A percentile compares a stretch with the other conserved stretches of the same genome.
Conservation (phyloP, 2,113 vertebrate genomes). For the Crypturellus undulatus region DNA sequence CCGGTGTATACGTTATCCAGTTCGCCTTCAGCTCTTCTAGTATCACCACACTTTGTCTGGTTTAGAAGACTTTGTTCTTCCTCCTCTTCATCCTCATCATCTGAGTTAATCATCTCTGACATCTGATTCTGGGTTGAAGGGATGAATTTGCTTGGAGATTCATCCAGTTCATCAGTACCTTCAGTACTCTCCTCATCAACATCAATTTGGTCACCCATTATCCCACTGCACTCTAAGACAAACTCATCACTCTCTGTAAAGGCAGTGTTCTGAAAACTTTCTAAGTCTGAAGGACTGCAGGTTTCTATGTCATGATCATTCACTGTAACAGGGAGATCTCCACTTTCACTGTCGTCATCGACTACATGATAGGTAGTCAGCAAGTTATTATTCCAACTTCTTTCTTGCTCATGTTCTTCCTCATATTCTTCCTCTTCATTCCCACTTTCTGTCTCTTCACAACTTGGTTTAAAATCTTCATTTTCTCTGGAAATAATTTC, state of each 20-base stretch:
- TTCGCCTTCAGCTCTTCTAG: conserved; percentile 78
- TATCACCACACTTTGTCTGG: conserved; percentile 54
- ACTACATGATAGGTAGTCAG: not conserved
- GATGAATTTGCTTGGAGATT: conserved; percentile 48
- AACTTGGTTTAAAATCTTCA: conserved; percentile 63
- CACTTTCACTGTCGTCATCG: conserved; percentile 80
- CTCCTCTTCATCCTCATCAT: conserved; percentile 79
- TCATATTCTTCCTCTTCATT: conserved; percentile 67
- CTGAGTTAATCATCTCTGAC: conserved; percentile 58
- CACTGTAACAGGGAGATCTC: conserved; percentile 43
- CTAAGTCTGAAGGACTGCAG: conserved; percentile 68
- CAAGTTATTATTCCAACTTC: conserved; percentile 19
- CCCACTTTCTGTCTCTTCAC: conserved; percentile 71
- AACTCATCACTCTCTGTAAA: conserved; percentile 59
- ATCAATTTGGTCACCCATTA: conserved; percentile 39
- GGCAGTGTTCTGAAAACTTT: conserved; percentile 50
- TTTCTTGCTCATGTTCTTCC: conserved; percentile 39
- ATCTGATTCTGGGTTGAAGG: not conserved
- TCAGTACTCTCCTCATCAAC: conserved; percentile 70
- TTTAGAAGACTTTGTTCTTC: conserved; percentile 49
- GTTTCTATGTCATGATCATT: conserved; percentile 65
- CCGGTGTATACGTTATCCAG: conserved; percentile 76
- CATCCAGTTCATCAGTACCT: conserved; percentile 73
- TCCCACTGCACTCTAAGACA: conserved; percentile 43
- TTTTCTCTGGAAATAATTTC: conserved; percentile 73